Conservation (phyloP, 2,113 vertebrate species). For the Vulpes vulpes region DNA sequence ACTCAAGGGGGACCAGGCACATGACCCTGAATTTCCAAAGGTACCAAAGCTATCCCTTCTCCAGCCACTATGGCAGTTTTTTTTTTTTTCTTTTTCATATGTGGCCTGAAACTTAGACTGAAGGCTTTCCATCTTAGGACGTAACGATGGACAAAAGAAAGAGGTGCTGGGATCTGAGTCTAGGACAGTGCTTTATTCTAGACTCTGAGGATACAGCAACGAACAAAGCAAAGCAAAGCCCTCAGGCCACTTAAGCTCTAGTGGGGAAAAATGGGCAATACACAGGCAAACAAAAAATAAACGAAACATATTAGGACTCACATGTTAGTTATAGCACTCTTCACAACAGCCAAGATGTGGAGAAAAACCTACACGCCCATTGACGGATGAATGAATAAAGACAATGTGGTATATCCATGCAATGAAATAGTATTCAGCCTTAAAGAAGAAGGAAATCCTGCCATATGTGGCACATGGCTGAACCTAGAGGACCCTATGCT, state of each 20-base stretch:
- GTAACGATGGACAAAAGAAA: background rate
- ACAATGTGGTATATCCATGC: background rate
- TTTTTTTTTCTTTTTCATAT: background rate
- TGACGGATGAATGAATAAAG: background rate
- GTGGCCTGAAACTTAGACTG: background rate
- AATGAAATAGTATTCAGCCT: background rate
- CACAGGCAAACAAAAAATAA: background rate
- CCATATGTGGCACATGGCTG: background rate
- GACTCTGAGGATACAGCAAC: background rate
- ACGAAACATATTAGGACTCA: background rate
- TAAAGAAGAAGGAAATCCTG: background rate
- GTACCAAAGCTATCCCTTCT: background rate
- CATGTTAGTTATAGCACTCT: background rate
- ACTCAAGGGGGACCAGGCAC: background rate
- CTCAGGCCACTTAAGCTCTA: background rate
- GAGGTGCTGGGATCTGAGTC: background rate
- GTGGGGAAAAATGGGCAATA: background rate
- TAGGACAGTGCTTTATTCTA: background rate
- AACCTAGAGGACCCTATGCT: background rate
- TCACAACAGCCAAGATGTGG: background rate
- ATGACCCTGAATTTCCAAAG: background rate
- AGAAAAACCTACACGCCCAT: background rate
- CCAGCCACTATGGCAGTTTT: background rate
- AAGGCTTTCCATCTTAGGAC: background rate
- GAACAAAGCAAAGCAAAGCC: background rate